Evolutionary conservation across 35 echinoderm and acorn worm species (phyloP).

Genomic region (Ophioderma brevispina): DNA sequence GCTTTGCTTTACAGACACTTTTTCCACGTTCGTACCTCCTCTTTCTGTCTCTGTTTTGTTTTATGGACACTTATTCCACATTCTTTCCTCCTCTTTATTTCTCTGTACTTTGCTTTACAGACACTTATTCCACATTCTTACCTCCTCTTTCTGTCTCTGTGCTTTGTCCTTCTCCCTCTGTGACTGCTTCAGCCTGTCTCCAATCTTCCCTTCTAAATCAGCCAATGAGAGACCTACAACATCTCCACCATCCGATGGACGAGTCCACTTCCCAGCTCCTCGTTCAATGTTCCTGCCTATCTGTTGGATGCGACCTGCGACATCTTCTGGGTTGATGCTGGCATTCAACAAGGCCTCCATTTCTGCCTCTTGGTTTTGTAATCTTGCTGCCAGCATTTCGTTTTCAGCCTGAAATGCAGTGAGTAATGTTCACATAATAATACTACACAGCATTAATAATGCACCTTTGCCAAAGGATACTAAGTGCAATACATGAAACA

Average conservation of each 20-base stretch:
- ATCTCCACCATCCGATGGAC: slow-evolving; percentile 50
- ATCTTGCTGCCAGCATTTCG: slow-evolving; percentile 39
- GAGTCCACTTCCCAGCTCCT: neutral
- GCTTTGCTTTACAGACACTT: no score
- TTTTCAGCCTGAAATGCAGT: slow-evolving; percentile 56
- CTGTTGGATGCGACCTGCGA: slow-evolving; percentile 63
- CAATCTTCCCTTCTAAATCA: slow-evolving; percentile 52
- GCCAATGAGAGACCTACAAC: slow-evolving; percentile 63
- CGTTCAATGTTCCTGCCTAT: slow-evolving; percentile 10
- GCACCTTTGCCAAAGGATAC: no score
- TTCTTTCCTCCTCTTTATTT: no score
- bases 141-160: neutral
- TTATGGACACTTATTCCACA: no score
- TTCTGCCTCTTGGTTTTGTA: slow-evolving; percentile 29
- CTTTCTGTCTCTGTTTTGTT: no score
- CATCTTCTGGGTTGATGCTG: slow-evolving; percentile 68
- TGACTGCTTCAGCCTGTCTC: slow-evolving; percentile 41
- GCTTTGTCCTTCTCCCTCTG: slow-evolving; percentile 45
- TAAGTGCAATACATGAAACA: no score
- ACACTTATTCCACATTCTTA: no score
- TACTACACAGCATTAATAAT: no score
- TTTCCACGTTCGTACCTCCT: no score
- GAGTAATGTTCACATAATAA: no score
- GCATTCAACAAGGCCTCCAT: slow-evolving; percentile 27
- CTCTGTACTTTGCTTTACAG: no score